Evolutionary conservation across 92 coral and sea anemone genomes (phyloP), one percentile per base, ranked within the genome.

Genomic region (Bergia sp.): DNA sequence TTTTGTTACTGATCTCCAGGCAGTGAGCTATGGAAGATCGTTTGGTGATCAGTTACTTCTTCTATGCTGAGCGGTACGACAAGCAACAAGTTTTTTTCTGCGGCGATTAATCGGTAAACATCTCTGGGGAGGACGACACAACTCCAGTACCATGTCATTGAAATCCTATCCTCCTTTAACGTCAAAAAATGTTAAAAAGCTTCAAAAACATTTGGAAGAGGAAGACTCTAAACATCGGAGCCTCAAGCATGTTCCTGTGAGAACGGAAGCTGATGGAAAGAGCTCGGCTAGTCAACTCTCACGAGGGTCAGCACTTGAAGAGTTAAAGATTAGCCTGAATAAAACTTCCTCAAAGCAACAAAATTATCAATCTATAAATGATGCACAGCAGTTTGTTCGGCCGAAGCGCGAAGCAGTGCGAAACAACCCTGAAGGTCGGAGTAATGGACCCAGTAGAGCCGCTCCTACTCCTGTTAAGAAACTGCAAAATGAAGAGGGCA

Each of bases 221-320:
- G 77, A 84, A 37, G 45, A 71, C 21, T 45, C 69, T 5, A 71
- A 84, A 23, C 87, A 15, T 7, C 77, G 66, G 11, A 71, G 42
- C 58, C 78, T 84, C 1, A 37, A 71, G 29, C 21, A 40, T 55
- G 20, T 84, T 13, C 87, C 87, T 1, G 64, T 84, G 12, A 69
- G 87, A 37, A 84, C 87, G 5, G 87, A 84, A 13, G 87, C 44
- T 5, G 87, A 84, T 67, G 87, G 87, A 36, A 84, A 84, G 41
- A 84, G 87, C 42, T 83, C 87, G 39, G 77, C 72, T 50, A 79
- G 39, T 1, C 79, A 67, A 2, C 64, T 69, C 6, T 84, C 79
- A 4, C 77, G n/a, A 23, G 87, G 66, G 18, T 72, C 77, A 21
- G 87, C 71, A 16, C 78, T 50, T 18, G 43, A 8, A 18, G 44